A percentile compares a stretch with the other conserved stretches of the same genome.
Evolutionary conservation across 2,888 invertebrate species (phyloP).

Genomic region (Barypeithes pellucidus): DNA sequence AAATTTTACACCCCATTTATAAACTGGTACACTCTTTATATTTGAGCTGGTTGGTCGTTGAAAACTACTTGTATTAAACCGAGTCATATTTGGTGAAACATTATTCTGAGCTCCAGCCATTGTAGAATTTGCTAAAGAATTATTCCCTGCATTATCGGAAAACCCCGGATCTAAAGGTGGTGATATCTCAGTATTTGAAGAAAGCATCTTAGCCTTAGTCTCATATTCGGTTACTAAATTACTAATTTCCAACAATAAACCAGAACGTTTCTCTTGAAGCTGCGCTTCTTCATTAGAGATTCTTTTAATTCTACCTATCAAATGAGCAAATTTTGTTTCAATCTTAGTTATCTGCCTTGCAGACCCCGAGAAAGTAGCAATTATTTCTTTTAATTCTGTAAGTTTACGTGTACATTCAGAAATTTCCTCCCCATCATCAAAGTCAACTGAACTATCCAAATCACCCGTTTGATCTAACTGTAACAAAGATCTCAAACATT

Average conservation of each 20-base stretch:
- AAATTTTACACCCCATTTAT: no score
- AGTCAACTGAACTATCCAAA: neutral
- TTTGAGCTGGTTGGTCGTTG: no score
- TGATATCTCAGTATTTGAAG: neutral
- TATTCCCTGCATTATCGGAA: neutral
- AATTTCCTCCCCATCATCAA: conserved; percentile 3
- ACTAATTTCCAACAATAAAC: neutral
- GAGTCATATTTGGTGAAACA: no score
- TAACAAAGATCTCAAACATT: neutral
- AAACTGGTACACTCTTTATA: no score
- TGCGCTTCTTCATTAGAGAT: neutral
- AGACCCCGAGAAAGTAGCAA: neutral
- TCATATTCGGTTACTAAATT: neutral
- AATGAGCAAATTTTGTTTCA: neutral
- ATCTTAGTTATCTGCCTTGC: neutral
- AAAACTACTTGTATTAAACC: no score
- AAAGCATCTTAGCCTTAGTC: neutral
- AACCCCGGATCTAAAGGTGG: neutral
- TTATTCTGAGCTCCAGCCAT: neutral
- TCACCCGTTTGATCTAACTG: neutral
- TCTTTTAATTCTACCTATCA: neutral
- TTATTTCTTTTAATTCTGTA: neutral
- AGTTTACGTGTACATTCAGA: neutral
- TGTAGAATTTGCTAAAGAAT: neutral
- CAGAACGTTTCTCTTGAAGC: neutral